Conservation (phyloP, 2,888 invertebrate genomes). For the Eurytoma californica region DNA sequence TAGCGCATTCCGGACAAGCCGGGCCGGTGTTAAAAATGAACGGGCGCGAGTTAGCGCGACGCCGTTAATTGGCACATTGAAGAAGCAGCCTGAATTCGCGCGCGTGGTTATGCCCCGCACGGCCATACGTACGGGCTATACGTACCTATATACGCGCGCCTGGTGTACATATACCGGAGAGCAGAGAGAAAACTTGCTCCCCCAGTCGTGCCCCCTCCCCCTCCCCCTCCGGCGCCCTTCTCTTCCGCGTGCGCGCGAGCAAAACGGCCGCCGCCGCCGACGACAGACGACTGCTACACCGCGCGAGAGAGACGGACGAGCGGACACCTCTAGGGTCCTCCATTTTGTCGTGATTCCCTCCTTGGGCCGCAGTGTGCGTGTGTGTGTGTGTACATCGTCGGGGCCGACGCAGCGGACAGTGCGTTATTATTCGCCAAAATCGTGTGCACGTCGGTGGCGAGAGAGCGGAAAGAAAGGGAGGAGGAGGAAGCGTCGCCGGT, state of each 20-base stretch:
- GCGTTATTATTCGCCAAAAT: not conserved
- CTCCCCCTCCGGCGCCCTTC: constrained; percentile 53
- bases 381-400: not conserved
- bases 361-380: not conserved
- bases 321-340: constrained; percentile 32
- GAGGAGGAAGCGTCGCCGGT: not conserved
- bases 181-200: constrained; percentile 12
- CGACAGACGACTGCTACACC: constrained; percentile 29
- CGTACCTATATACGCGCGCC: not conserved
- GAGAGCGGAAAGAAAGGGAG: no score
- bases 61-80: no score
- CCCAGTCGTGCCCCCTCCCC: not conserved
- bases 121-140: not conserved
- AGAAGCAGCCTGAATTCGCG: no score
- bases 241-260: constrained; percentile 47
- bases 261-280: constrained; percentile 30
- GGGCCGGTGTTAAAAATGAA: no score
- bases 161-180: not conserved
- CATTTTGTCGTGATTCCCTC: constrained; percentile 53
- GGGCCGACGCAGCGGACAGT: not conserved
- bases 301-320: constrained; percentile 27
- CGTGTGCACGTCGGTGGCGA: not conserved
- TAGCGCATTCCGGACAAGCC: no score
- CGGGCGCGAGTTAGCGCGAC: no score
- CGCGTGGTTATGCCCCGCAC: no score